phyloP scores from a whole-genome alignment of 2,113 vertebrate genomes.

The Nothocercus julius region DNA sequence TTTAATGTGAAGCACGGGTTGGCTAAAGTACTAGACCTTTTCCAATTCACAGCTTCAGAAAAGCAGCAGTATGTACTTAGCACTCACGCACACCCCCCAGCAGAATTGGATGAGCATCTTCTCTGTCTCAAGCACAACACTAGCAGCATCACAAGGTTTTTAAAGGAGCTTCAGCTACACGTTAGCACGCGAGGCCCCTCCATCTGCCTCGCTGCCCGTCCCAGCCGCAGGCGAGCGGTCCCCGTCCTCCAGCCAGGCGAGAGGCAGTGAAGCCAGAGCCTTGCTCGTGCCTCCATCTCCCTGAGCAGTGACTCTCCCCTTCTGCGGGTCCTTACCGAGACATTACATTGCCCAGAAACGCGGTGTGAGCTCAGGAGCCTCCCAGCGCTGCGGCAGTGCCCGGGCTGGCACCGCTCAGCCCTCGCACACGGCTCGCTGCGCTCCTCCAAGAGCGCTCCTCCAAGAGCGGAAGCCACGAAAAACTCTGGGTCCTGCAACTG shows the following conservation, averaged over 20 bases:
- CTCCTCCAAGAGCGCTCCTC: not conserved
- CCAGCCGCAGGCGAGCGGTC: not conserved
- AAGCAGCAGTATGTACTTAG: not conserved
- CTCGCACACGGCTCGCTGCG: not conserved
- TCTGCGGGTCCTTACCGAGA: not conserved
- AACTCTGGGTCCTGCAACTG: not conserved
- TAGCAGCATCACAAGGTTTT: not conserved
- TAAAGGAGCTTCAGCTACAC: not conserved
- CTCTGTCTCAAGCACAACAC: not conserved
- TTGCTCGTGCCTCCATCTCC: not conserved
- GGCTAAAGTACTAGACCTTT: not conserved
- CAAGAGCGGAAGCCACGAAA: no score
- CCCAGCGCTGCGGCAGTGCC: not conserved
- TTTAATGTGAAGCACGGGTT: not conserved
- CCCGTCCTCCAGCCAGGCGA: not conserved
- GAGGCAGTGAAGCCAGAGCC: not conserved
- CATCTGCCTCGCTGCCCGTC: fast-evolving
- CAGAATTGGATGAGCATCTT: not conserved
- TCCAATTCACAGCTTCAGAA: not conserved
- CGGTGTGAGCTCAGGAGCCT: not conserved
- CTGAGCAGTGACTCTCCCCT: not conserved
- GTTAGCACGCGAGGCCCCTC: not conserved
- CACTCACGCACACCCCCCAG: fast-evolving
- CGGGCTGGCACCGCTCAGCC: not conserved
- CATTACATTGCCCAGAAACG: not conserved